Base-by-base conservation (phyloP, 2,113 vertebrate genomes). In the Corythaixoides concolor region DNA sequence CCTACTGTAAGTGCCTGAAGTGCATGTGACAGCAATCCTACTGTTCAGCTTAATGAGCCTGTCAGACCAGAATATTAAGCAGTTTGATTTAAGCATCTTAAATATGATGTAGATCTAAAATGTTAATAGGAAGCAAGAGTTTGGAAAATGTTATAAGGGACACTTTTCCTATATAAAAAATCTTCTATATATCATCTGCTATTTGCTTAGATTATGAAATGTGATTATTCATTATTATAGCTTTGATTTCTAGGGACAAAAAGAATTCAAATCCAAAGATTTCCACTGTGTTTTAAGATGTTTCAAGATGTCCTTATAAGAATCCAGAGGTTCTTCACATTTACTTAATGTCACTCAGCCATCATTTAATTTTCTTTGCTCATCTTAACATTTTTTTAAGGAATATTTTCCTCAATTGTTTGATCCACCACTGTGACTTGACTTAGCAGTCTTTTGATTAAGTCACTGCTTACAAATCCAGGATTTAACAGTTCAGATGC, bases 1-100 rank as follows among this genome's bases (percentile, higher is more conserved):
- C 39, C 50, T 80, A 81, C 43, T 86, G 26, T 85, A 59, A 88
- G 39, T 88, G 85, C 45, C 78, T 95, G 66, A 97, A 96, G 89
- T 94, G 66, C 53, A 59, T 55, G 55, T 85, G 85, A 85, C 78
- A 94, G 89, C 83, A 49, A 68, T 90, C 24, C 74, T 60, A n/a
- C 74, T 89, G 93, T 62, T 98, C 55, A 92, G 58, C 60, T 96
- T 94, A 95, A 95, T 94, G 83, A 95, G 23, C 62, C 50, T 89
- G 73, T 90, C 90, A 80, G 35, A 89, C 30, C 89, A 32, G 49
- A 87, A 70, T 90, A 84, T 78, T 87, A 94, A 96, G 78, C 9
- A 94, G 66, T 75, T 79, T 91, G 86, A 95, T 70, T 94, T 88
- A 81, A 96, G 90, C 39, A 68, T 92, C 49, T 88, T 83, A 94